These are phyloP conservation scores for Vanessa atalanta DNA, from an alignment of 1,140 invertebrate species.

Conservation along the genomic window DNA sequence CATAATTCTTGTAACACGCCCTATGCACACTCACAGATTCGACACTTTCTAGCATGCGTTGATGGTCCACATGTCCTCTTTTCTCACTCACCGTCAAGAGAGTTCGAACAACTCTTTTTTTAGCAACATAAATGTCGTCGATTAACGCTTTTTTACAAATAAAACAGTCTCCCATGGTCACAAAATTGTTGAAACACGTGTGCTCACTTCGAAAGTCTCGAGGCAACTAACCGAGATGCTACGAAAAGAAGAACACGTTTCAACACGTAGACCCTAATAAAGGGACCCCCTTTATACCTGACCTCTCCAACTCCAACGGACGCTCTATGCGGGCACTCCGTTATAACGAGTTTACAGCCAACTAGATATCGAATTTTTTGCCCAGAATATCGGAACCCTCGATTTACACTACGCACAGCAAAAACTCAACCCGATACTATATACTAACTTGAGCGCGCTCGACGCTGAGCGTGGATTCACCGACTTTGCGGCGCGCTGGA, in stretches of 20 bases:
- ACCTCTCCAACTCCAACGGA: constrained; percentile 2
- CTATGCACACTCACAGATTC: constrained; percentile 9
- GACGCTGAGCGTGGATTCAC: constrained; percentile 4
- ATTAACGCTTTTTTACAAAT: constrained; percentile 7
- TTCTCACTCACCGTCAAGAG: constrained; percentile 7
- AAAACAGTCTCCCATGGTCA: constrained; percentile 12
- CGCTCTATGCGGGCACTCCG: background rate
- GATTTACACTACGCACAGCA: constrained; percentile 1
- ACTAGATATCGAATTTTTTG: constrained; percentile 1
- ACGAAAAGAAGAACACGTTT: constrained; percentile 8
- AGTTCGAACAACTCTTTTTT: constrained; percentile 7
- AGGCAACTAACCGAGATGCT: constrained; percentile 8
- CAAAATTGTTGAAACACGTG: constrained; percentile 2
- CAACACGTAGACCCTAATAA: background rate
- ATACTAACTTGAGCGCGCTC: constrained; percentile 1
- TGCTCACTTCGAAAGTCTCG: background rate
- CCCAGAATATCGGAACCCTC: constrained; percentile 5
- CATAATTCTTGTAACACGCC: constrained; percentile 7
- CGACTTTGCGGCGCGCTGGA: constrained; percentile 2
- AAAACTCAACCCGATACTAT: background rate
- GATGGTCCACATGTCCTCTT: background rate
- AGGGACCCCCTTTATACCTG: background rate
- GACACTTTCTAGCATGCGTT: constrained; percentile 5
- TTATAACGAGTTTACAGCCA: constrained; percentile 5
- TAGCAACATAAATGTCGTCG: constrained; percentile 5